phyloP scores from a whole-genome alignment of 2,888 invertebrate species.

The Hypomecis atomaria region DNA sequence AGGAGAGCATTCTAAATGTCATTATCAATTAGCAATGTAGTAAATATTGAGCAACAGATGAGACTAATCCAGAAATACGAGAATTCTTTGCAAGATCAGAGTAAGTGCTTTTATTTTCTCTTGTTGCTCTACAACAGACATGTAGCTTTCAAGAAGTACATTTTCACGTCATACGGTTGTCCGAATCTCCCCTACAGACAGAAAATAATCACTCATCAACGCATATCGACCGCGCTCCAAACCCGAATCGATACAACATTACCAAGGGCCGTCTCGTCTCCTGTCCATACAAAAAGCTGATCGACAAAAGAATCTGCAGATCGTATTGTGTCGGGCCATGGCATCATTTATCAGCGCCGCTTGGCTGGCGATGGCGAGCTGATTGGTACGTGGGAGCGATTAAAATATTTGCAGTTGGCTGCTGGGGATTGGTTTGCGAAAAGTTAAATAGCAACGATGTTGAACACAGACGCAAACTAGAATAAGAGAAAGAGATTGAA shows the following conservation, averaged over 20 bases:
- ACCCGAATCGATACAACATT: conserved; percentile 48
- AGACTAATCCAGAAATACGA: too few relatives aligned
- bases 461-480: too few relatives aligned
- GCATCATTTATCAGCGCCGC: conserved; percentile 82
- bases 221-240: conserved; percentile 35
- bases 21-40: too few relatives aligned
- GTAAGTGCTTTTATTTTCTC: too few relatives aligned
- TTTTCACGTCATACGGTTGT: not conserved
- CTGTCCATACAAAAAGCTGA: conserved; percentile 79
- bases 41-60: too few relatives aligned
- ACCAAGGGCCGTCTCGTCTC: conserved; percentile 59
- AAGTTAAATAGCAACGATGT: too few relatives aligned
- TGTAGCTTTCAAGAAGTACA: too few relatives aligned
- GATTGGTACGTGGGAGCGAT: conserved; percentile 65
- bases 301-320: conserved; percentile 82
- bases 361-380: conserved; percentile 59
- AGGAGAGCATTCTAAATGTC: too few relatives aligned
- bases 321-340: conserved; percentile 72
- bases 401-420: conserved; percentile 66
- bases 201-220: conserved; percentile 22
- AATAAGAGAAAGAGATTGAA: too few relatives aligned
- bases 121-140: too few relatives aligned
- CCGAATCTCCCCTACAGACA: not conserved
- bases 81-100: too few relatives aligned
- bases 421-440: too few relatives aligned